A percentile compares a stretch with the other conserved stretches of the same genome.
Evolutionary conservation across 2,797 vertebrate species (phyloP).

Genomic region (Caiman crocodilus): DNA sequence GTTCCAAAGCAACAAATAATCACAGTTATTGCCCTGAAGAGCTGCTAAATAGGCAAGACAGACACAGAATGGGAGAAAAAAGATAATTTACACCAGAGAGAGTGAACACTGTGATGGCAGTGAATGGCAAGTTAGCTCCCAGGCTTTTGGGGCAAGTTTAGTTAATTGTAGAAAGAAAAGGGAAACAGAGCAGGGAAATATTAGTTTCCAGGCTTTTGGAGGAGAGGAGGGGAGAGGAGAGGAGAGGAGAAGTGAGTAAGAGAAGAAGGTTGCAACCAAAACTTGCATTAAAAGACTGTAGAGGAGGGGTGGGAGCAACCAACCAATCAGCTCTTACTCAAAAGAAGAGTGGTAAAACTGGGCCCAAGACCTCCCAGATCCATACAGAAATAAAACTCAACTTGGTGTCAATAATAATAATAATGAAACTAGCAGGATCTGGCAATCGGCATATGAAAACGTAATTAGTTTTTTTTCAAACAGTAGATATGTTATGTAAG

Average conservation of each 20-base stretch:
- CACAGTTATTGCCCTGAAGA: background rate
- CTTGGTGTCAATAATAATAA: conserved; percentile 12
- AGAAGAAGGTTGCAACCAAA: background rate
- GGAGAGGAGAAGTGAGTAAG: background rate
- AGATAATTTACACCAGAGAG: background rate
- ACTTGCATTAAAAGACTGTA: background rate
- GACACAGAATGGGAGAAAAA: background rate
- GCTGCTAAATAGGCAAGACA: background rate
- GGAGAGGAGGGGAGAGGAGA: background rate
- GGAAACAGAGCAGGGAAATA: background rate
- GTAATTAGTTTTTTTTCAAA: background rate
- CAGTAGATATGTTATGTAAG: background rate
- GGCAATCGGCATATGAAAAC: background rate
- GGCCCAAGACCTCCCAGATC: background rate
- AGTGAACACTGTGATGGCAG: background rate
- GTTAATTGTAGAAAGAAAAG: background rate
- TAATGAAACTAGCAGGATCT: conserved; percentile 2
- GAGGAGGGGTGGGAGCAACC: background rate
- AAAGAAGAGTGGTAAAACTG: background rate
- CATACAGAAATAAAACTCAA: background rate
- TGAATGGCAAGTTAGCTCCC: background rate
- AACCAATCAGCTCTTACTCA: background rate
- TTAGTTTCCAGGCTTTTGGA: too few relatives aligned
- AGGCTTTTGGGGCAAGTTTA: background rate
- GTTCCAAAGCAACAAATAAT: too few relatives aligned